phyloP scores from a whole-genome alignment of 2,888 invertebrate genomes.

The Tenthredo distinguenda region DNA sequence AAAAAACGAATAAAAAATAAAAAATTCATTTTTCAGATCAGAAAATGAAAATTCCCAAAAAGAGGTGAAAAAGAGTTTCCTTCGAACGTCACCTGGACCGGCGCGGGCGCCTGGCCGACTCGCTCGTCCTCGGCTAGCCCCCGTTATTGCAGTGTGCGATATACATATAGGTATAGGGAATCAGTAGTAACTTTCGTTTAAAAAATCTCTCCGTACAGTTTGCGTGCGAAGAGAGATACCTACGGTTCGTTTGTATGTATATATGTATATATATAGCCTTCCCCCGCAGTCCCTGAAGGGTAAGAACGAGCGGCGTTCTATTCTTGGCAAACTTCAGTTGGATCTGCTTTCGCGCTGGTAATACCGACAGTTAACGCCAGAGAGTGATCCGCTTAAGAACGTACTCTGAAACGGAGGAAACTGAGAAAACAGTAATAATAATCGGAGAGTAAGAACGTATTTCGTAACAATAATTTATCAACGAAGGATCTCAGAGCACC shows the following conservation, averaged over 20 bases:
- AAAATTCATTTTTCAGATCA: not conserved
- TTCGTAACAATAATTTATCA: not conserved
- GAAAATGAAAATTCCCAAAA: not conserved
- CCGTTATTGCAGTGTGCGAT: not conserved
- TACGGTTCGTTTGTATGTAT: slow-evolving; percentile 54
- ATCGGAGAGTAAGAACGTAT: not conserved
- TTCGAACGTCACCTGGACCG: not conserved
- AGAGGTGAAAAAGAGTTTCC: not conserved
- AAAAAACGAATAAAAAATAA: not conserved
- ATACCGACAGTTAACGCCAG: slow-evolving; percentile 52
- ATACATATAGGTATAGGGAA: not conserved
- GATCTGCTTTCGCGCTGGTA: slow-evolving; percentile 70
- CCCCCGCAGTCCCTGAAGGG: slow-evolving; percentile 62
- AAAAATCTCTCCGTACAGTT: slow-evolving; percentile 31
- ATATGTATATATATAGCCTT: slow-evolving; percentile 64
- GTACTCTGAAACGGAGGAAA: not conserved
- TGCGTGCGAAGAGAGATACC: slow-evolving; percentile 22
- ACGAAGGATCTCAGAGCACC: not conserved
- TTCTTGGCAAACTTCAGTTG: slow-evolving; percentile 76
- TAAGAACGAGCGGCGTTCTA: slow-evolving; percentile 70
- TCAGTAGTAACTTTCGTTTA: not conserved
- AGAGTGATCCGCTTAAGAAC: slow-evolving; percentile 52
- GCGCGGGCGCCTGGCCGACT: slow-evolving; percentile 24
- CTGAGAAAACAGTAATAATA: not conserved
- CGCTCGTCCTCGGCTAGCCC: not conserved